Base-by-base conservation (phyloP, 2,113 vertebrate species). In the Nesoenas mayeri region DNA sequence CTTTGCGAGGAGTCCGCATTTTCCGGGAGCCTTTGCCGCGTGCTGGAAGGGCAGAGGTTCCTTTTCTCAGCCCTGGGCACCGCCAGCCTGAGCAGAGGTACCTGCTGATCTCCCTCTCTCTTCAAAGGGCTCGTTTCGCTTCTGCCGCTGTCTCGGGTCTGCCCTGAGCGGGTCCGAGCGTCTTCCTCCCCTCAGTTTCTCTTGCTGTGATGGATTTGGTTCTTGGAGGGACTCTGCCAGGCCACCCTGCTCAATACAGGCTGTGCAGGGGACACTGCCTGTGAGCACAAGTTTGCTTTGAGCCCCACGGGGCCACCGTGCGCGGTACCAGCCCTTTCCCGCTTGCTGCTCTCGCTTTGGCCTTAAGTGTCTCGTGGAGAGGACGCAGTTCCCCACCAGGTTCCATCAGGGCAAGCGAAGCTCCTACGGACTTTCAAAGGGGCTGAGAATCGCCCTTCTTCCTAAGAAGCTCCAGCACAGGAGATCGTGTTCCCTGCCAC, bases 11-110 rank as follows among this genome's bases (percentile, higher is more conserved):
- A 84, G 73, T 3, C 77, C 0, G 0, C 51, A 19, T 11, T 34
- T 69, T 60, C 79, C 50, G 75, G 77, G 64, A 84, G 75, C 67
- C 82, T 84, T 38, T 64, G 73, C 89, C 70, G 73, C 32, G 25
- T 22, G 24, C 65, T 64, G 75, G 56, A 61, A 91, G 70, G 88
- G 78, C 85, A 90, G 65, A 73, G 51, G n/a, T 36, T 83, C 57
- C 75, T 34, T 31, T 60, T 17, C 72, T 36, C 72, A 70, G 77
- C 79, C 56, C 85, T 29, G 48, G 65, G 36, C 88, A 8, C 51
- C 62, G 67, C 71, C 81, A 73, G 77, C 57, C 66, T 89, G 70
- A 83, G 82, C 56, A 25, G 83, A 93, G 85, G 90, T 78, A 90
- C 65, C 92, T 75, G 83, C 83, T 79, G 77, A 26, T 34, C 72